Evolutionary conservation across 2,888 invertebrate species (phyloP).

Genomic region (Yponomeuta plumbellus): DNA sequence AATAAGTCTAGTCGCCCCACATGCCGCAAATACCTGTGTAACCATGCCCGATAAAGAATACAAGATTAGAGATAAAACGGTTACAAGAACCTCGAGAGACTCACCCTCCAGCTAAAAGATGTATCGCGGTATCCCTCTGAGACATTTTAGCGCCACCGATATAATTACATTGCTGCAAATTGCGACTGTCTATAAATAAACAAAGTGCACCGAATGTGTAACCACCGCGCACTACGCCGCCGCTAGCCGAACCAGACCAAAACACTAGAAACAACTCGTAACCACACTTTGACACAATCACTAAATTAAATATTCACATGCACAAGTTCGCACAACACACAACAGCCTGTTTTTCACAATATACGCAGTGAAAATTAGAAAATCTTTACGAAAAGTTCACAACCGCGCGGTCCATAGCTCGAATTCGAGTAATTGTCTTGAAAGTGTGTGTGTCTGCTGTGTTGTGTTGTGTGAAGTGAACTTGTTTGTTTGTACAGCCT

Average conservation of each 20-base stretch:
- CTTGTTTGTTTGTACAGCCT: too few species aligned
- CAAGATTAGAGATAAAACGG: slow-evolving; percentile 19
- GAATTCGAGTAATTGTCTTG: not conserved
- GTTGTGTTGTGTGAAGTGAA: not conserved
- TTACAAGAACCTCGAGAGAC: slow-evolving; percentile 46
- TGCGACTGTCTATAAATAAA: slow-evolving; percentile 75
- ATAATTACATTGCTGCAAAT: slow-evolving; percentile 73
- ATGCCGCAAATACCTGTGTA: not conserved
- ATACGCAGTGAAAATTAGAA: slow-evolving; percentile 3
- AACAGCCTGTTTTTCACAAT: not conserved
- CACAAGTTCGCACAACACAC: not conserved
- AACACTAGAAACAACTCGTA: not conserved
- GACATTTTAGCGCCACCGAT: slow-evolving; percentile 76
- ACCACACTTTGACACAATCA: not conserved
- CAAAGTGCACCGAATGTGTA: slow-evolving; percentile 60
- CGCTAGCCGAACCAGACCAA: not conserved
- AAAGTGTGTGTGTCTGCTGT: not conserved
- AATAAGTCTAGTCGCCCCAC: not conserved
- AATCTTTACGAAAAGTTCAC: not conserved
- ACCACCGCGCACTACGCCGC: slow-evolving; percentile 34
- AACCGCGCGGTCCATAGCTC: not conserved
- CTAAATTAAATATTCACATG: not conserved
- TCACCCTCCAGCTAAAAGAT: slow-evolving; percentile 97
- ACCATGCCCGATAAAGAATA: not conserved
- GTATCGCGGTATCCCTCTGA: slow-evolving; percentile 92